Conservation (phyloP, 2,113 vertebrate genomes). For the Brachyistius frenatus region DNA sequence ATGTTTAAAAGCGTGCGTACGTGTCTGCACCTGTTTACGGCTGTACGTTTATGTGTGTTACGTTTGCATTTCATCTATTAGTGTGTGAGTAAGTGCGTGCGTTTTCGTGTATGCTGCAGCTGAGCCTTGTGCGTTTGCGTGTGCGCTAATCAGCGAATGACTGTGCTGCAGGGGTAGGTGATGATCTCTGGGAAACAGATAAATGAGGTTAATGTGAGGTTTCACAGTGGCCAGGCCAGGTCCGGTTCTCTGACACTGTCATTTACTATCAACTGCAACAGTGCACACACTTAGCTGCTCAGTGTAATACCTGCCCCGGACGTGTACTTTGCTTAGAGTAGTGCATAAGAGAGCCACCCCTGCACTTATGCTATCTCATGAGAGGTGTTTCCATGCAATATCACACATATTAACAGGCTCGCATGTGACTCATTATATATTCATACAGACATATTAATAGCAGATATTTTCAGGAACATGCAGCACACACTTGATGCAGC, state of each 20-base stretch:
- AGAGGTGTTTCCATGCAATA: background rate
- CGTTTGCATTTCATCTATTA: background rate
- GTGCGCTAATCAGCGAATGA: slow-evolving; percentile 22
- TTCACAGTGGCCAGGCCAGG: slow-evolving; percentile 48
- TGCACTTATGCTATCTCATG: background rate
- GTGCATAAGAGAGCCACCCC: background rate
- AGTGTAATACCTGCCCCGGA: background rate
- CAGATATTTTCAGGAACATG: slow-evolving; percentile 8
- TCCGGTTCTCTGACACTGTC: slow-evolving; percentile 46
- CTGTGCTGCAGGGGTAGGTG: slow-evolving; percentile 40
- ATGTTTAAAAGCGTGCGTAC: background rate
- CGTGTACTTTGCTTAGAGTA: slow-evolving; percentile 4
- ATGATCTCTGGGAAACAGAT: slow-evolving; percentile 64
- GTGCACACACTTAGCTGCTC: slow-evolving; percentile 3
- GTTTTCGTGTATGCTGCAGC: background rate
- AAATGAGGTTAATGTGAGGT: slow-evolving; percentile 74
- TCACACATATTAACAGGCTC: background rate
- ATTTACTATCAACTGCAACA: slow-evolving; percentile 32
- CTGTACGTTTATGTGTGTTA: background rate
- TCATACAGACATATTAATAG: background rate
- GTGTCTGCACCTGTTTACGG: background rate
- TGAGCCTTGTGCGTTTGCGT: slow-evolving; percentile 1
- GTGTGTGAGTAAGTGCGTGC: background rate
- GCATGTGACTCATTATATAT: background rate
- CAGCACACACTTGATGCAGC: slow-evolving; percentile 24